Evolutionary conservation across 2,797 vertebrate genomes (phyloP).

Genomic region (Anguilla obscura): DNA sequence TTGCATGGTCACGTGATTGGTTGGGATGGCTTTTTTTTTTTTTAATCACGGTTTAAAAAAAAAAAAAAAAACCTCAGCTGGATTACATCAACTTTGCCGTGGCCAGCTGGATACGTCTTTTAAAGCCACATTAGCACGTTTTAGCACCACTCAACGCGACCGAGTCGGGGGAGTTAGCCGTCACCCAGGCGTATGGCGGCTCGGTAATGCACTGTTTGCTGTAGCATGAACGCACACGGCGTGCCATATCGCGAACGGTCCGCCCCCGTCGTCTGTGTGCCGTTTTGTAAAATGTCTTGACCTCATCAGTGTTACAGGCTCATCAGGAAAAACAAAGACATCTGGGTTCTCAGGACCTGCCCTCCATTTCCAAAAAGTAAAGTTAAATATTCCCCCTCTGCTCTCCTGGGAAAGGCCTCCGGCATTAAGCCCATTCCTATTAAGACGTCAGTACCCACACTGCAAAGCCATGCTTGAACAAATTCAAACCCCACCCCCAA

Average conservation of each 20-base stretch:
- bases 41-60: not conserved
- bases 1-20: not conserved
- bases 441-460: not conserved
- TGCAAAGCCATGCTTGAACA: not conserved
- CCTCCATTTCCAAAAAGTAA: conserved; percentile 54
- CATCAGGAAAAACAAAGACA: conserved; percentile 77
- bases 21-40: not conserved
- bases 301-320: conserved; percentile 61
- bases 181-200: not conserved
- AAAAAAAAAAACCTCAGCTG: not conserved
- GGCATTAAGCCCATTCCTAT: not conserved
- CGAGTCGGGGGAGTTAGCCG: not conserved
- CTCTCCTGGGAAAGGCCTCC: not conserved
- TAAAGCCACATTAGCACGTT: not conserved
- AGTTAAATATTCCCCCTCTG: conserved; percentile 21
- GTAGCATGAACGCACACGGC: conserved; percentile 18
- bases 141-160: not conserved
- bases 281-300: conserved; percentile 48
- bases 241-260: conserved; percentile 9
- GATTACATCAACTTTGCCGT: not conserved
- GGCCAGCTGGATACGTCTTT: not conserved
- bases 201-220: conserved; percentile 43
- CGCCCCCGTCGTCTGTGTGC: not conserved
- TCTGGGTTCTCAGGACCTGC: conserved; percentile 84
- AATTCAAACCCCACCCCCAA: not conserved